Conservation (phyloP, 1,140 invertebrate genomes). For the Drosophila parvula region DNA sequence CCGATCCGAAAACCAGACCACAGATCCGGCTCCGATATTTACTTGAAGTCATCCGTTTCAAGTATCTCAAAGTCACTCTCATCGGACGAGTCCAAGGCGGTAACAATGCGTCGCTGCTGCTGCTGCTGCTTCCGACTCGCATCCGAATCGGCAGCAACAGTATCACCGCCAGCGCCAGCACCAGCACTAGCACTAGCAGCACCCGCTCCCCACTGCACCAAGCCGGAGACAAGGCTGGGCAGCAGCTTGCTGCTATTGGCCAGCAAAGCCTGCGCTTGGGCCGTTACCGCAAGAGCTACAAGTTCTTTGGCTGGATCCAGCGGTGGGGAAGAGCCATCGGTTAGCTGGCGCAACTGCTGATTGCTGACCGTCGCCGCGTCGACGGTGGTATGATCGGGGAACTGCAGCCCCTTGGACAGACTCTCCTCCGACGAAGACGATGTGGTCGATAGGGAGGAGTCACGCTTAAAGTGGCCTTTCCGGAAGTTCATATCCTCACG, state of each 20-base stretch:
- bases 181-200: slow-evolving; percentile 2
- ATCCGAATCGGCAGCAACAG: background rate
- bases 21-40: slow-evolving; percentile 32
- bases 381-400: slow-evolving; percentile 73
- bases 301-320: slow-evolving; percentile 38
- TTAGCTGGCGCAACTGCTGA: slow-evolving; percentile 43
- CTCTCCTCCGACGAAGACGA: slow-evolving; percentile 82
- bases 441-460: slow-evolving; percentile 77
- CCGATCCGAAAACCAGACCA: slow-evolving; percentile 11
- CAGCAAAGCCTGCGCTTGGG: slow-evolving; percentile 60
- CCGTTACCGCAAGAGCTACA: slow-evolving; percentile 53
- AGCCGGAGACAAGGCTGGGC: slow-evolving; percentile 64
- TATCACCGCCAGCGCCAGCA: background rate
- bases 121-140: slow-evolving; percentile 23
- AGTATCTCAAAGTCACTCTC: slow-evolving; percentile 83
- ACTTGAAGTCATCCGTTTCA: slow-evolving; percentile 78
- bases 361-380: slow-evolving; percentile 34
- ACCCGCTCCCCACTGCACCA: slow-evolving; percentile 67
- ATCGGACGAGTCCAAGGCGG: slow-evolving; percentile 73
- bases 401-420: slow-evolving; percentile 78
- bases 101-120: slow-evolving; percentile 56
- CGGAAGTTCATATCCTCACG: slow-evolving; percentile 69
- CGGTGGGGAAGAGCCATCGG: slow-evolving; percentile 11
- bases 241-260: slow-evolving; percentile 54
- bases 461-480: slow-evolving; percentile 77